Base-by-base conservation (phyloP, 2,113 vertebrate species). In the Zapus hudsonius region DNA sequence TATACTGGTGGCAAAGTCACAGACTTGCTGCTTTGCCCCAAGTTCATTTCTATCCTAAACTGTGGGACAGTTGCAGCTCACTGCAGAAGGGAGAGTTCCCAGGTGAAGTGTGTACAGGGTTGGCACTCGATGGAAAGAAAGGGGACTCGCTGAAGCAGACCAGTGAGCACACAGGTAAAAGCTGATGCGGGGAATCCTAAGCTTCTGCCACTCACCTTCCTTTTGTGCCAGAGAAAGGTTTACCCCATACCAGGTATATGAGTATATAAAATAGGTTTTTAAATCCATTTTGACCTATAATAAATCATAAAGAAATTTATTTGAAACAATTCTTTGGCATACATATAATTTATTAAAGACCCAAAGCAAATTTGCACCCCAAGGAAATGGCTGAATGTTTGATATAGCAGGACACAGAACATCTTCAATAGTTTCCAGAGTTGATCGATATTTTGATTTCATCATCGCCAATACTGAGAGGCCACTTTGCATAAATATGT, bases 1-100 rank as follows among this genome's bases (percentile, higher is more conserved):
- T 29, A 69, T 3, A 0, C 0, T 0, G 63, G 84, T 0, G 17
- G 33, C 17, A 23, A 0, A 11, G 57, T 36, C 87, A 36, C 20
- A 72, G 40, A 6, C n/a, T 0, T 0, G 1, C 23, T 0, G 10
- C 15, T 12, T 38, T 9, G 2, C 36, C 4, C 2, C 42, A 10
- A 9, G 15, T 66, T 36, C 40, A 0, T 55, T 6, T 20, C 42
- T 47, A 25, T n/a, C 33, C 69, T 5, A 31, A 13, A 27, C 38
- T 1, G 52, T 1, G 20, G 22, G 55, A 8, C 27, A 4, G 1
- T 52, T 52, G 52, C 61, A 11, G 10, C 20, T 23, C 29, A 66
- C 27, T 10, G 57, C 0, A 8, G n/a, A 5, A 5, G n/a, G 4
- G 1, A 1, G 57, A 59, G n/a, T 2, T 55, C 23, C 8, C 22